A percentile compares a stretch with the other conserved stretches of the same genome.
Conservation (phyloP, 2,113 vertebrate species). For the Uropsilus gracilis region DNA sequence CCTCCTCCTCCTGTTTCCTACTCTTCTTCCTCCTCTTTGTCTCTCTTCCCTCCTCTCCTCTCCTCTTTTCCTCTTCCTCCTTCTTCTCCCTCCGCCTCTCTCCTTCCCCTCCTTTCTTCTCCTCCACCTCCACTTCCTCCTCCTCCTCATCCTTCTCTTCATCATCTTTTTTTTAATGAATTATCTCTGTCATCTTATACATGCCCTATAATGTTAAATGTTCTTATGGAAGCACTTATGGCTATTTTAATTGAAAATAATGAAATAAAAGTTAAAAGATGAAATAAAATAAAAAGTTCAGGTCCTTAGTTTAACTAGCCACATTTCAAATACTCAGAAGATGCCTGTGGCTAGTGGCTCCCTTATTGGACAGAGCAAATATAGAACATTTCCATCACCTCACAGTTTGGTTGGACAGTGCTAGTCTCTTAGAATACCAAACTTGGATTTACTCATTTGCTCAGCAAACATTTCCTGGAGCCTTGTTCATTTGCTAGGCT, state of each 20-base stretch:
- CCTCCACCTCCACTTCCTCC: too few species aligned
- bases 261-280: not conserved
- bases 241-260: not conserved
- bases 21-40: too few species aligned
- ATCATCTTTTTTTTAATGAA: not conserved
- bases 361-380: not conserved
- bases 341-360: not conserved
- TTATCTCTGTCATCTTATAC: not conserved
- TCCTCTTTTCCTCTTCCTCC: not conserved
- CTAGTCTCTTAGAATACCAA: not conserved
- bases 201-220: not conserved
- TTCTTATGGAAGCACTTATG: not conserved
- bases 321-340: not conserved
- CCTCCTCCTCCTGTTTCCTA: not conserved
- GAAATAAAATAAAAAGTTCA: not conserved
- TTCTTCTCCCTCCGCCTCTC: not conserved
- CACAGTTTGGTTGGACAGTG: not conserved
- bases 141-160: not conserved
- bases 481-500: not conserved
- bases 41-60: not conserved
- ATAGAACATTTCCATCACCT: not conserved
- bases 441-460: constrained; percentile 7
- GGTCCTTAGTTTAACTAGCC: not conserved
- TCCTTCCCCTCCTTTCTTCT: not conserved
- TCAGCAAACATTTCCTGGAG: not conserved